Percentiles rank a stretch among this genome's conserved stretches.
phyloP scores from a whole-genome alignment of 2,888 invertebrate species.

The Aplocera efformata region DNA sequence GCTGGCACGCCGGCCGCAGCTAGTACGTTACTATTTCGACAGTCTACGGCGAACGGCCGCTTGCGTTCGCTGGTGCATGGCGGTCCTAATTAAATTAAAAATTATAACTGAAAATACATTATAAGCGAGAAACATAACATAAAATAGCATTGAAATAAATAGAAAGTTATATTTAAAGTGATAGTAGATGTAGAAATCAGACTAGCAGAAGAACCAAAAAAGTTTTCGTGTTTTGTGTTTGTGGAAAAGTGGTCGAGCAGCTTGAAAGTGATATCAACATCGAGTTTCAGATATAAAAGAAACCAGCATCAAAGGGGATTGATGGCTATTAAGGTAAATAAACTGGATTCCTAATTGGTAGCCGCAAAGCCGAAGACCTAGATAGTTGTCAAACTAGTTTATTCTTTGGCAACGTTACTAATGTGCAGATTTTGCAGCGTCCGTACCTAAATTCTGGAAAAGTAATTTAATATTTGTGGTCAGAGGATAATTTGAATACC shows the following conservation, averaged over 20 bases:
- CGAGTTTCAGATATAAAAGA: slow-evolving; percentile 51
- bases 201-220: slow-evolving; percentile 34
- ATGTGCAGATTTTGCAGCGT: slow-evolving; percentile 28
- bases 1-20: slow-evolving; percentile 50
- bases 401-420: slow-evolving; percentile 28
- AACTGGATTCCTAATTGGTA: too few species aligned
- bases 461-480: not conserved
- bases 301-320: slow-evolving; percentile 55
- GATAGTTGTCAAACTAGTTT: slow-evolving; percentile 64
- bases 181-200: slow-evolving; percentile 23
- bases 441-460: slow-evolving; percentile 25
- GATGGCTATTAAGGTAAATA: slow-evolving; percentile 71
- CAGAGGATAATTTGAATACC: slow-evolving; percentile 28
- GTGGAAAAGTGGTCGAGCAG: slow-evolving; percentile 57
- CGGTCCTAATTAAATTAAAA: slow-evolving; percentile 36
- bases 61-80: slow-evolving; percentile 49
- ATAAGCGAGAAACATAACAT: slow-evolving; percentile 37
- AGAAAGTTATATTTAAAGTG: slow-evolving; percentile 13
- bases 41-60: slow-evolving; percentile 69
- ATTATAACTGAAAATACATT: slow-evolving; percentile 41
- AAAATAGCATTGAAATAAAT: slow-evolving; percentile 28
- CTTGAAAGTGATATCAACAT: slow-evolving; percentile 44
- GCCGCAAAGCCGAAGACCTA: slow-evolving; percentile 69
- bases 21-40: slow-evolving; percentile 61
- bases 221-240: slow-evolving; percentile 66